Base-by-base conservation (phyloP, 2,888 invertebrate genomes). In the Sipunculus nudus region DNA sequence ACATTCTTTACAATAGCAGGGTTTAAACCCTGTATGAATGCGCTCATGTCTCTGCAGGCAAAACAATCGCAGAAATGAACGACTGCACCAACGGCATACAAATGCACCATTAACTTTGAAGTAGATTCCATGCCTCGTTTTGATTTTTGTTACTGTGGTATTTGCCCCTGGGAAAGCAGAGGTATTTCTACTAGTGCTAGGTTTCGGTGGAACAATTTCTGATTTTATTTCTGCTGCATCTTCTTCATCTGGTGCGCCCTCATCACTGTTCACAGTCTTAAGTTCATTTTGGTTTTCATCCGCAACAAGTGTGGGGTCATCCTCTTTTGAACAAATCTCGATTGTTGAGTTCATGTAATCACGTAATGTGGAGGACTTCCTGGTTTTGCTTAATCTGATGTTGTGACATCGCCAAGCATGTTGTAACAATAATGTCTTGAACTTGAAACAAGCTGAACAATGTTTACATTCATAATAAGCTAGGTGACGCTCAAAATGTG, bases 41-140 rank as follows among this genome's bases (percentile, higher is more conserved):
- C 82, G 73, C 68, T 82, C 79, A 63, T 84, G 84, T 26, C 83
- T 76, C 61, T 81, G 78, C 13, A 84, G 73, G 16, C 78, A 77
- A 57, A 78, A 81, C 53, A 78, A 72, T 13, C 80, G 69, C 58
- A 77, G 78, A 63, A 84, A 84, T 19, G 77, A 71, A 64, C 83
- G 83, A 26, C 76, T 75, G 62, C 84, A 84, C 64, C 73, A 75
- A 21, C 75, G 72, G 62, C 83, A 83, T n/a, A 63, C 65, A 52
- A 69, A 73, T 28, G 48, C 56, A 29, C 63, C n/a, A n/a, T n/a
- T n/a, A n/a, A n/a, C n/a, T 68, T 59, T 67, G 68, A 21, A 55
- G 19, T 31, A 53, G 57, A 23, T 52, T 46, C 31, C 53, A 53
- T 50, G 10, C 38, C 2, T n/a, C n/a, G n/a, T n/a, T n/a, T n/a